Evolutionary conservation across 2,888 invertebrate species (phyloP), one percentile per base, ranked within the genome.

Genomic region (Dioctria linearis): DNA sequence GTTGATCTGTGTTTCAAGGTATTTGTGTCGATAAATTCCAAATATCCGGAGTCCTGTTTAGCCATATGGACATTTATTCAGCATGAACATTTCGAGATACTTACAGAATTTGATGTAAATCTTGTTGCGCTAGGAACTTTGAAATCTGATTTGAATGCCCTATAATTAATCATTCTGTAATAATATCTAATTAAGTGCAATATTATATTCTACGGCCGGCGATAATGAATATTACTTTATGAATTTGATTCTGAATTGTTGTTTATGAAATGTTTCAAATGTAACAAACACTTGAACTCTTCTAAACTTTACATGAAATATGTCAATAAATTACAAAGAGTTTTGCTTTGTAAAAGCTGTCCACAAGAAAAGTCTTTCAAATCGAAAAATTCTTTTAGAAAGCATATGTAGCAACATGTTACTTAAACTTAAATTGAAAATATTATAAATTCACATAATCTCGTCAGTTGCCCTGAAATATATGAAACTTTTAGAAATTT

Each of bases 281-380:
- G 61, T 61, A 61, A 61, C 61, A 61, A 61, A 61, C 3, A 61
- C 25, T 61, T 61, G 3, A 61, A 25, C 6, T 61, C 61, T 13
- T 61, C 3, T 61, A 61, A 61, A 4, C 3, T 61, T 61, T 61
- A 13, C 61, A 61, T 61, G 61, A 61, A 61, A 37, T 6, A 4
- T 61, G 3, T 61, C 25, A 61, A 61, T 25, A 25, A 25, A 25
- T 25, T 25, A 25, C 1, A 25, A 25, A 25, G n/a, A 61, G n/a
- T 61, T 61, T 61, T 61, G 61, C 61, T 61, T 61, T 61, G 61
- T 5, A 61, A n/a, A 61, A 61, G 61, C 61, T 61, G 61, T 61
- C 61, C 61, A 61, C 61, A 5, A 61, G 61, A 61, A 61, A 61
- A 13, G 61, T n/a, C 3, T 13, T 61, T 61, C 61, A 61, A 61